Evolutionary conservation across 2,113 vertebrate genomes (phyloP).

Genomic region (Aegotheles bennettii): DNA sequence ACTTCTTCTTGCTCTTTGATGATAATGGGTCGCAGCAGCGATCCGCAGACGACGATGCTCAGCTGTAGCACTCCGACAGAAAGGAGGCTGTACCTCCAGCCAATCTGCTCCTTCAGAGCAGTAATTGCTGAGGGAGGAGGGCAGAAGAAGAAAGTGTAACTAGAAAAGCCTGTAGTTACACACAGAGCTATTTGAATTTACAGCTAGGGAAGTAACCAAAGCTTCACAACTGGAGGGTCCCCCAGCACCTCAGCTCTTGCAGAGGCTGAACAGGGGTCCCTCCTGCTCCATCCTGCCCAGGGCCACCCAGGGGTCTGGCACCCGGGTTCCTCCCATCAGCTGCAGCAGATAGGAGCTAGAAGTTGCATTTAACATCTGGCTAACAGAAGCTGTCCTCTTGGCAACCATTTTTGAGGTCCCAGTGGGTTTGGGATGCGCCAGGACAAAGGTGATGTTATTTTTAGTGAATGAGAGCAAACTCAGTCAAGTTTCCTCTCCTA

Average conservation of each 20-base stretch:
- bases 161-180: background rate
- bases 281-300: background rate
- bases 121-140: slow-evolving; percentile 75
- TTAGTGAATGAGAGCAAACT: background rate
- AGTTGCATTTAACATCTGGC: background rate
- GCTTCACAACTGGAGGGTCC: background rate
- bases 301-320: background rate
- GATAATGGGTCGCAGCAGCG: slow-evolving; percentile 84
- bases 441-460: background rate
- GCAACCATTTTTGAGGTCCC: background rate
- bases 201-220: background rate
- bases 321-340: background rate
- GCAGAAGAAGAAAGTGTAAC: background rate
- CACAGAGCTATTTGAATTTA: background rate
- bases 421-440: rapidly evolving
- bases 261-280: background rate
- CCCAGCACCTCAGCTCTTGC: rapidly evolving
- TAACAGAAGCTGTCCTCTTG: background rate
- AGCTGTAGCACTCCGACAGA: slow-evolving; percentile 84
- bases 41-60: slow-evolving; percentile 80
- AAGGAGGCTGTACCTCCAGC: slow-evolving; percentile 88
- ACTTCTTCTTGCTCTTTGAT: slow-evolving; percentile 61
- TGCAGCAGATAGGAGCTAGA: background rate
- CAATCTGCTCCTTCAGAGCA: slow-evolving; percentile 81
- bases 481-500: background rate